Base-by-base conservation (phyloP, 2,113 vertebrate genomes). In the Cnemophilus loriae region DNA sequence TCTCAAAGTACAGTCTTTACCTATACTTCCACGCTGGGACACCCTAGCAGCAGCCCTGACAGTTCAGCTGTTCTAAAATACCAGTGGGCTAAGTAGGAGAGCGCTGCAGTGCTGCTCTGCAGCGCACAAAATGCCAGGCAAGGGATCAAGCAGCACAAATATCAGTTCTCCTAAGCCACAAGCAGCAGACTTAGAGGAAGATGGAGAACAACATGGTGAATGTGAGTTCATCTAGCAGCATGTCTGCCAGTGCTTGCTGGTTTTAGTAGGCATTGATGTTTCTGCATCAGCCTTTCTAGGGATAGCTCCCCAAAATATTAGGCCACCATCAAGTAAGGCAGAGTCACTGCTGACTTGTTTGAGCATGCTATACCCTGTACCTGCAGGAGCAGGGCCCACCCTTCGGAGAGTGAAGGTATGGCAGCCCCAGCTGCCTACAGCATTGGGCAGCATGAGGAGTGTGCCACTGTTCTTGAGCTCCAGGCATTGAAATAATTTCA, bases 231-330 rank as follows among this genome's bases (percentile, higher is more conserved):
- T 52, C 18, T 8, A 60, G 28, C 24, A 70, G 37, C 16, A 23
- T 2, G 3, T 26, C 64, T 55, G 33, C 9, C 10, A 7, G 21
- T 19, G 14, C 32, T 67, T 3, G 0, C 14, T 65, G 13, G 0
- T 67, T 80, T 75, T 12, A 79, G n/a, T 12, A 59, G 17, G 20
- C 10, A 5, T 1, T 71, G 42, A 30, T 79, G 27, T 46, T 89
- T 83, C 52, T 50, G 22, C 0, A 3, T 46, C 22, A 79, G 47
- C 13, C 20, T 75, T 81, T 56, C 8, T 30, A 61, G 32, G n/a
- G 27, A 41, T 5, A 65, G 28, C 10, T 79, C 30, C 47, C 30
- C 2, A 7, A 68, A 68, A 80, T 53, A 59, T 30, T 30, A 47
- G 15, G 63, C 44, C 6, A 37, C 39, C 27, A 37, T 59, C 47